Conservation (phyloP, 2,797 vertebrate genomes). For the Enoplosus armatus region DNA sequence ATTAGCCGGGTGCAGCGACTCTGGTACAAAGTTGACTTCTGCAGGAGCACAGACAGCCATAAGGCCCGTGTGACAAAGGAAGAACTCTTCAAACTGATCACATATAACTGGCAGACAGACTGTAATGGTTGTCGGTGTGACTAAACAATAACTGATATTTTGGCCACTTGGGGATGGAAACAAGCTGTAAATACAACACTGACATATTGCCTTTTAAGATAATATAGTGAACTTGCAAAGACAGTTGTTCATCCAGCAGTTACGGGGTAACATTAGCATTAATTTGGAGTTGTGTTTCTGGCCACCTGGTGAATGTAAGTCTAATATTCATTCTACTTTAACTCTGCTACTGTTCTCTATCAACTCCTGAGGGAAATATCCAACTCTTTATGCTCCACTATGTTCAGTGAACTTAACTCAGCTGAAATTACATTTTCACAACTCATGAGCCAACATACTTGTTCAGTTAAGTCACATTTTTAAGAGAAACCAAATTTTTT, state of each 20-base stretch:
- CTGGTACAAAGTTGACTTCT: background rate
- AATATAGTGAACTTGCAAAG: background rate
- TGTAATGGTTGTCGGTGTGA: background rate
- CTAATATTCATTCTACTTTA: background rate
- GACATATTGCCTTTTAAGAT: too few relatives aligned
- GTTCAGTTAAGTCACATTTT: constrained; percentile 1
- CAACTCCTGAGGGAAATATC: background rate
- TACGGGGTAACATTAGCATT: background rate
- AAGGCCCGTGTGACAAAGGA: background rate
- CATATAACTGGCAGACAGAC: background rate
- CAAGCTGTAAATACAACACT: too few relatives aligned
- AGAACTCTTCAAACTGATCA: background rate
- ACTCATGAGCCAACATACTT: background rate
- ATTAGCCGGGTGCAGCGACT: background rate
- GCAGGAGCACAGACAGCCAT: background rate
- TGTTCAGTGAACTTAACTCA: background rate
- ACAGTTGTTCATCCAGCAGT: background rate
- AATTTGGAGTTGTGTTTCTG: background rate
- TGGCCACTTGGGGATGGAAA: too few relatives aligned
- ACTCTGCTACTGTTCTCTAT: background rate
- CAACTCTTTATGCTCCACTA: background rate
- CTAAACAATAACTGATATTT: background rate
- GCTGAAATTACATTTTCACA: background rate
- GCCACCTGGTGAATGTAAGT: background rate
- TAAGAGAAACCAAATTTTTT: background rate